Conservation (phyloP, 64 coral and sea anemone species). For the Acropora tenuis region DNA sequence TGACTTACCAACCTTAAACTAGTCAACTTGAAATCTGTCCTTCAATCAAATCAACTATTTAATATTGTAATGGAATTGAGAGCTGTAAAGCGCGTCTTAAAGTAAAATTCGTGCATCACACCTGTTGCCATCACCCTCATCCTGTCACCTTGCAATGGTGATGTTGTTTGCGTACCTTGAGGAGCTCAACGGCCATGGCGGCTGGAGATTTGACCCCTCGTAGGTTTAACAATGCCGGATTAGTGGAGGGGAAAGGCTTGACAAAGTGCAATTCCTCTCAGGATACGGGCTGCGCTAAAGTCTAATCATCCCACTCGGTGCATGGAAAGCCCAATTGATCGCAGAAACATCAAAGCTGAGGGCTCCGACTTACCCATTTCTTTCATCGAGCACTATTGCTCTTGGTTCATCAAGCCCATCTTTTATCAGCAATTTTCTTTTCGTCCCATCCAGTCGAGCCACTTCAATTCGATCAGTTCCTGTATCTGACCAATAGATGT, state of each 20-base stretch:
- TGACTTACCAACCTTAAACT: not conserved
- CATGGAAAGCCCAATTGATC: not conserved
- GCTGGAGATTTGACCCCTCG: too few species aligned
- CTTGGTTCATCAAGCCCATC: too few species aligned
- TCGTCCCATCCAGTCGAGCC: conserved; percentile 42
- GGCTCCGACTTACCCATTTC: conserved; percentile 44
- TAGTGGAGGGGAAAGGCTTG: too few species aligned
- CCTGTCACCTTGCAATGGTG: not conserved
- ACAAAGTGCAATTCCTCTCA: too few species aligned
- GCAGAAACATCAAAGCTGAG: not conserved
- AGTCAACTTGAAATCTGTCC: not conserved
- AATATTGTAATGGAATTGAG: not conserved
- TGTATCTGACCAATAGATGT: conserved; percentile 70
- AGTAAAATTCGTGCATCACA: not conserved
- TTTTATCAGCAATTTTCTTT: conserved; percentile 53
- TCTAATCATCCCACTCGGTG: too few species aligned
- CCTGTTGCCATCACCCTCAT: not conserved
- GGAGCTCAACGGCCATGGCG: too few species aligned
- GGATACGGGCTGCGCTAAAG: too few species aligned
- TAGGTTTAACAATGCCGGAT: too few species aligned
- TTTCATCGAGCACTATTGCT: conserved; percentile 33
- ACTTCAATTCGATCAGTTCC: conserved; percentile 50
- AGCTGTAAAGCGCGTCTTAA: not conserved
- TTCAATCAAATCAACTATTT: not conserved
- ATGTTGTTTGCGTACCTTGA: too few species aligned